These are phyloP conservation scores for Resseliella maxima DNA, from an alignment of 2,888 invertebrate species.

Conservation along the genomic window DNA sequence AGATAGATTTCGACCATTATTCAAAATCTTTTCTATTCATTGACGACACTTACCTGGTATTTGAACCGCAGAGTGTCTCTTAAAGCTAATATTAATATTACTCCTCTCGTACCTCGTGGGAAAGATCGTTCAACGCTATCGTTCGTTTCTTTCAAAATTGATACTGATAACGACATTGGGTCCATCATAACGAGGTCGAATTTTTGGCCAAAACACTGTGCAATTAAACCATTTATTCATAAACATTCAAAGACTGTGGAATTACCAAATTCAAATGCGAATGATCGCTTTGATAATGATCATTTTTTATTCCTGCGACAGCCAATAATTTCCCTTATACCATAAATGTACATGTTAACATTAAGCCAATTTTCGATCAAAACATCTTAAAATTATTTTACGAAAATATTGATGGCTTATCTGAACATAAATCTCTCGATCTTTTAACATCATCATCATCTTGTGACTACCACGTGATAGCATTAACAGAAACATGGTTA, in stretches of 20 bases:
- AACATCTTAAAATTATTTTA: not conserved
- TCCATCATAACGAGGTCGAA: not conserved
- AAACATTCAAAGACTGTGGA: not conserved
- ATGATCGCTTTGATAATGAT: not conserved
- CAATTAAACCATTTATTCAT: not conserved
- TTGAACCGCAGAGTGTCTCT: too few relatives aligned
- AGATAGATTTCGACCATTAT: too few relatives aligned
- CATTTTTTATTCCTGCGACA: not conserved
- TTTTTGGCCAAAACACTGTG: not conserved
- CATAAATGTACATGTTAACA: not conserved
- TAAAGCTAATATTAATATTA: not conserved
- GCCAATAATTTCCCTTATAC: not conserved
- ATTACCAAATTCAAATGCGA: not conserved
- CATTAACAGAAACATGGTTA: not conserved
- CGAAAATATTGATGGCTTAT: conserved; percentile 42
- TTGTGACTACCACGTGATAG: not conserved
- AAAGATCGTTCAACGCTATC: not conserved
- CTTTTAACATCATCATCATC: not conserved
- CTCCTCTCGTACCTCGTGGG: not conserved
- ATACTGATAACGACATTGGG: not conserved
- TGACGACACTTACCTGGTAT: too few relatives aligned
- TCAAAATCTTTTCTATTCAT: too few relatives aligned
- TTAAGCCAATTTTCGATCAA: not conserved
- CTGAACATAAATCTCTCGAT: not conserved
- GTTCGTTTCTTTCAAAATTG: not conserved